These are phyloP conservation scores for Enteromius unitaeniatus DNA, from an alignment of 2,797 vertebrate genomes.

Conservation along the genomic window DNA sequence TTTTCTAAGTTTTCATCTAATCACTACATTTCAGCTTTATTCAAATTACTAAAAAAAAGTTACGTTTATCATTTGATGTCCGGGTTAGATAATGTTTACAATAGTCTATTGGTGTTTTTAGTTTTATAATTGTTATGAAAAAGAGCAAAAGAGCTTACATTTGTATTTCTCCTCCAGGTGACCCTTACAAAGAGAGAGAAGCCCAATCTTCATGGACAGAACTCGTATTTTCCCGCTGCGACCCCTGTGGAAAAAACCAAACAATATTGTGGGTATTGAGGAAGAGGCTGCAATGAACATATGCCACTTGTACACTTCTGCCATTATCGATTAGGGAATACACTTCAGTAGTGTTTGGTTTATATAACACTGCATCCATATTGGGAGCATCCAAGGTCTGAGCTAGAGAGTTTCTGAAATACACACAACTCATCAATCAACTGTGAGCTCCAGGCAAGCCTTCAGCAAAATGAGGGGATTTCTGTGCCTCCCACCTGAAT, in stretches of 20 bases:
- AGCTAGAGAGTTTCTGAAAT: background rate
- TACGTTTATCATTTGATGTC: too few species aligned
- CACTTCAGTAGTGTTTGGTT: background rate
- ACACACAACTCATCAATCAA: background rate
- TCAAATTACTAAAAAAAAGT: too few species aligned
- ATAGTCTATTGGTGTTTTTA: background rate
- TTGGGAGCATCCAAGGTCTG: background rate
- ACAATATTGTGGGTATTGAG: background rate
- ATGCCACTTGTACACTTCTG: background rate
- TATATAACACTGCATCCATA: background rate
- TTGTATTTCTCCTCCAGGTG: conserved; percentile 97
- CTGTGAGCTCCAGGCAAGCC: background rate
- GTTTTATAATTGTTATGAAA: background rate
- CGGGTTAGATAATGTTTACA: too few species aligned
- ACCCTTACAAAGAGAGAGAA: conserved; percentile 95
- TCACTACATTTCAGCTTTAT: too few species aligned
- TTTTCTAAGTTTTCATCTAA: background rate
- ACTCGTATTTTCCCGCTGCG: conserved; percentile 95
- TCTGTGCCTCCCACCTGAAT: background rate
- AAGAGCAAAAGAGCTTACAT: conserved; percentile 77
- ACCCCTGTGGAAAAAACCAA: conserved; percentile 75
- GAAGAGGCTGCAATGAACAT: background rate
- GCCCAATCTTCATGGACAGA: conserved; percentile 94
- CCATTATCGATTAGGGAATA: background rate
- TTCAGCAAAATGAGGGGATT: background rate